Conservation (phyloP, 1,140 invertebrate species). For the Hypsibius dujardini region DNA sequence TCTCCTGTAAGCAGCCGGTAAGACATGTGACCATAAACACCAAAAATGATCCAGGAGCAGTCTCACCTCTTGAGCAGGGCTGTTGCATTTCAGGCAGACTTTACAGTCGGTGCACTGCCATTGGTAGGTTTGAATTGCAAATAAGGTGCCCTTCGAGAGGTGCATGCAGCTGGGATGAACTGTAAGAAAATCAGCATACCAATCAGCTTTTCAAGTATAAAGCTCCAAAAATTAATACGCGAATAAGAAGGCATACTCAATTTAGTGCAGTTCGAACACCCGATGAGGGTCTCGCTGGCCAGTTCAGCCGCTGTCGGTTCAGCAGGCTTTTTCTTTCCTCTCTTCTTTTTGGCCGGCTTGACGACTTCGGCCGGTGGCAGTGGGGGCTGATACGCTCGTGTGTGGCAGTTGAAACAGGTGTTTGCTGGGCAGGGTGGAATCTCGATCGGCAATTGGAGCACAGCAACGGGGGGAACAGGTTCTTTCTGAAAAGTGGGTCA, state of each 20-base stretch:
- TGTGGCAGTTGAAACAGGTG: background rate
- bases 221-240: background rate
- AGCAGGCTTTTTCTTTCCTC: background rate
- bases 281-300: background rate
- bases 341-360: background rate
- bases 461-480: too few species aligned
- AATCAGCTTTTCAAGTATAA: background rate
- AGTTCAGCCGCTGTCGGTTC: background rate
- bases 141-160: background rate
- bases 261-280: background rate
- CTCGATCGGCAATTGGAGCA: background rate
- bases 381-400: background rate
- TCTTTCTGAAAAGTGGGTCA: too few species aligned
- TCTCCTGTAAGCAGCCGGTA: background rate
- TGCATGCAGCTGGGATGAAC: constrained; percentile 9
- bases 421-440: background rate
- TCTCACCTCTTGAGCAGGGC: background rate
- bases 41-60: background rate
- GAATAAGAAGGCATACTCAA: background rate
- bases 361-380: background rate
- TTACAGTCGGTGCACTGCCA: constrained; percentile 5
- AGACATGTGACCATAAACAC: background rate
- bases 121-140: background rate
- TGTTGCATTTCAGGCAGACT: background rate
- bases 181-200: background rate